Percentiles rank a stretch among this genome's conserved stretches.
These are phyloP conservation scores for Ophiodon elongatus DNA, from an alignment of 2,113 vertebrate species.

Conservation along the genomic window DNA sequence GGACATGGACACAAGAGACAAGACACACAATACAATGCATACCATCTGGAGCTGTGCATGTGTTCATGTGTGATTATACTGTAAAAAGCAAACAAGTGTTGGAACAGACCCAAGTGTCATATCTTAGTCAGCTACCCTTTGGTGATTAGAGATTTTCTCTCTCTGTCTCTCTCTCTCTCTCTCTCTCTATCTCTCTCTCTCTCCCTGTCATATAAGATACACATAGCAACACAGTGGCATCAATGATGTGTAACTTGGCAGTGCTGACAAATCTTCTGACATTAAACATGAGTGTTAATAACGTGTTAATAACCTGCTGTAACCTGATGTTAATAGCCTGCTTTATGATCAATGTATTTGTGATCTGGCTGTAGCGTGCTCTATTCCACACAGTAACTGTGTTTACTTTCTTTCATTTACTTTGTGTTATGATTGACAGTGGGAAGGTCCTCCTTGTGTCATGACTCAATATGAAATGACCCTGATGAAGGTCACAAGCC, in stretches of 20 bases:
- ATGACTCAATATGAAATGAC: background rate
- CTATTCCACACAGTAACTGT: background rate
- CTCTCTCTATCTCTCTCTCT: too few relatives aligned
- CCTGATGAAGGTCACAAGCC: too few relatives aligned
- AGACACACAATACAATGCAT: constrained; percentile 25
- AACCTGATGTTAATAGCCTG: too few relatives aligned
- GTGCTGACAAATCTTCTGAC: constrained; percentile 11
- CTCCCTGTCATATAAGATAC: background rate
- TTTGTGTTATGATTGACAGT: background rate
- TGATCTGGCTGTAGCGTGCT: background rate
- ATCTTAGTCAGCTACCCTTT: constrained; percentile 68
- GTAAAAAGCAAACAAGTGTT: too few relatives aligned
- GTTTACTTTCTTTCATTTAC: background rate
- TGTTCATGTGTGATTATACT: too few relatives aligned
- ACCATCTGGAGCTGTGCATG: constrained; percentile 26
- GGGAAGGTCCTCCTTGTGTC: background rate
- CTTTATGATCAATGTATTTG: background rate
- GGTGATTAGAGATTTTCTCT: constrained; percentile 32
- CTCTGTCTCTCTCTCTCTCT: background rate
- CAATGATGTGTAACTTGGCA: constrained; percentile 17
- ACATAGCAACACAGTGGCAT: constrained; percentile 25
- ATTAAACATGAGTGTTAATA: constrained; percentile 10
- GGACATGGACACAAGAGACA: constrained; percentile 28
- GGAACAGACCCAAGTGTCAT: constrained; percentile 43
- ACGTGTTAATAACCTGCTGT: too few relatives aligned